Evolutionary conservation across 1,140 invertebrate species (phyloP).

Genomic region (Panagrolaimus sp.): DNA sequence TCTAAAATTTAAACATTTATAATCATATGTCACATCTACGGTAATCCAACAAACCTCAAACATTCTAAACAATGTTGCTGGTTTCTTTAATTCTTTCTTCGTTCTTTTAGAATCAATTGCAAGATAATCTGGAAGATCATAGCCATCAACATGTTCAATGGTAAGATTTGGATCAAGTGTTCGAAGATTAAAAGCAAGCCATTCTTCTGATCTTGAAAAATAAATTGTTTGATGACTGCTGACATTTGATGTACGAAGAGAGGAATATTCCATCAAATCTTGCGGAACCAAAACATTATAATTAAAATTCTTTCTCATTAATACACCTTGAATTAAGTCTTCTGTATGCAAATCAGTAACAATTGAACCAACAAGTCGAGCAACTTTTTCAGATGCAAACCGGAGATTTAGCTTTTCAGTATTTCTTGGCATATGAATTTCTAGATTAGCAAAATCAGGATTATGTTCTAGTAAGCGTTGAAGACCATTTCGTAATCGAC

Average conservation of each 20-base stretch:
- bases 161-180: neutral
- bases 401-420: constrained; percentile 84
- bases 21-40: too few relatives aligned
- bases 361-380: constrained; percentile 69
- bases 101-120: neutral
- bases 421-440: constrained; percentile 82
- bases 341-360: constrained; percentile 64
- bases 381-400: constrained; percentile 93
- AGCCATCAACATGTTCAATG: neutral
- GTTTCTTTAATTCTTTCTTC: neutral
- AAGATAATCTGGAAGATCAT: neutral
- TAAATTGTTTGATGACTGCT: neutral
- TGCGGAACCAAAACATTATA: constrained; percentile 85
- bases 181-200: constrained; percentile 8
- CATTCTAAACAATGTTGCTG: constrained; percentile 1
- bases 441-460: constrained; percentile 73
- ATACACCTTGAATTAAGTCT: constrained; percentile 77
- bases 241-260: constrained; percentile 61
- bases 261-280: constrained; percentile 65
- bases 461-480: constrained; percentile 88
- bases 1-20: neutral
- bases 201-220: constrained; percentile 9
- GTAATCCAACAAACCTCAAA: constrained; percentile 6
- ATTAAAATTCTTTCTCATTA: constrained; percentile 96
- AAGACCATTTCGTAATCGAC: constrained; percentile 82